A percentile compares a stretch with the other conserved stretches of the same genome.
phyloP scores from a whole-genome alignment of 2,113 vertebrate genomes.

The Myotis davidii region DNA sequence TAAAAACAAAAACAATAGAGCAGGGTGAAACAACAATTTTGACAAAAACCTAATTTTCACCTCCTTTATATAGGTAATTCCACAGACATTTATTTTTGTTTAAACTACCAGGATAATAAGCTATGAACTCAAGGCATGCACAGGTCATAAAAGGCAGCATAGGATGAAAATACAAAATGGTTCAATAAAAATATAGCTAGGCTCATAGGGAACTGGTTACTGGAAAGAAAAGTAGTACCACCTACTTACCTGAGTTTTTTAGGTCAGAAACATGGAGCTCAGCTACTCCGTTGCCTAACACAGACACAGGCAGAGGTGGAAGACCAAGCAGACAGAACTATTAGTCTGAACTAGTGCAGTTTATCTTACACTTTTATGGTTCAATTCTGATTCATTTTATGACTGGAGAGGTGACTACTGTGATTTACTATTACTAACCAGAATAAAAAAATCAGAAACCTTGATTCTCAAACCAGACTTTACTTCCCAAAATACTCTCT shows the following conservation, averaged over 20 bases:
- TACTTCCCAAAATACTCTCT: neutral
- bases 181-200: slow-evolving; percentile 22
- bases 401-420: neutral
- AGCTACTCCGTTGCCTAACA: neutral
- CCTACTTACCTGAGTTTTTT: neutral
- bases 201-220: neutral
- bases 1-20: neutral
- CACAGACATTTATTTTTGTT: neutral
- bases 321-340: neutral
- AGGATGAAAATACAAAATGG: neutral
- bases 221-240: neutral
- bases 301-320: neutral
- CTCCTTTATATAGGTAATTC: neutral
- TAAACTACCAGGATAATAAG: neutral
- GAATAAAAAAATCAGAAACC: neutral
- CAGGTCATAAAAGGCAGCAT: neutral
- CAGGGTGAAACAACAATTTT: neutral
- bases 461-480: neutral
- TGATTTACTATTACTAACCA: neutral
- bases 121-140: neutral
- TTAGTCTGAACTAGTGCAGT: neutral
- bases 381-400: neutral
- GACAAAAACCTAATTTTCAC: slow-evolving; percentile 7
- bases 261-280: neutral
- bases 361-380: neutral